A percentile compares a stretch with the other conserved stretches of the same genome.
These are phyloP conservation scores for Enteromius viviparus DNA, from an alignment of 2,797 vertebrate species.

Conservation along the genomic window DNA sequence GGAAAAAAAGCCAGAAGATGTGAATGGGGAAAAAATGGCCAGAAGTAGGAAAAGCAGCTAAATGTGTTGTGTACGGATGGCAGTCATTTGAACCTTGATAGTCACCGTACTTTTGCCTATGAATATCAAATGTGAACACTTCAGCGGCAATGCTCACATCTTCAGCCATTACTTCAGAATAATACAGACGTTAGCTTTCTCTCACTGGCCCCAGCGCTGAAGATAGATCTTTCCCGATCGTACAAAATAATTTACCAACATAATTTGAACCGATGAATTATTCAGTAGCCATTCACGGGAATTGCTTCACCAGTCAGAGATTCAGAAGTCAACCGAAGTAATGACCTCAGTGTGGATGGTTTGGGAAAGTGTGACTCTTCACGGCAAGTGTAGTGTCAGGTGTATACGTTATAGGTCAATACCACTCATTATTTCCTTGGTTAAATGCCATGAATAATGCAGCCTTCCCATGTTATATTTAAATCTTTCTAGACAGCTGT, in stretches of 20 bases:
- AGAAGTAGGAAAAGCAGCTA: conserved; percentile 23
- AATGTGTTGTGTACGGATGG: conserved; percentile 49
- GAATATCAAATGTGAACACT: conserved; percentile 82
- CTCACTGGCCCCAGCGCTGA: conserved; percentile 72
- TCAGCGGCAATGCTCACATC: conserved; percentile 76
- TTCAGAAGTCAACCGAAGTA: conserved; percentile 63
- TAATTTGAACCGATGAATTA: conserved; percentile 79
- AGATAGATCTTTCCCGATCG: conserved; percentile 80
- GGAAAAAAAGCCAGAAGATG: conserved; percentile 1
- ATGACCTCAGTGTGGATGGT: conserved; percentile 18
- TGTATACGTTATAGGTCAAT: conserved; percentile 39
- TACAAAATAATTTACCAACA: conserved; percentile 83
- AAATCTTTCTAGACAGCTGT: conserved; percentile 17
- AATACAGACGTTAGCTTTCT: conserved; percentile 81
- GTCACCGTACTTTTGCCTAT: conserved; percentile 73
- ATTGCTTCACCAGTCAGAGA: conserved; percentile 69
- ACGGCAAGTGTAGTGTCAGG: conserved; percentile 3
- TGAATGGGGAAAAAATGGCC: background rate
- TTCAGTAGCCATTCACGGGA: conserved; percentile 73
- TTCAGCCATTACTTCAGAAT: conserved; percentile 81
- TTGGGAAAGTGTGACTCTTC: conserved; percentile 34
- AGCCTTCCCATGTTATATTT: conserved; percentile 23
- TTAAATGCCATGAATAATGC: conserved; percentile 50
- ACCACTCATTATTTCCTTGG: conserved; percentile 45
- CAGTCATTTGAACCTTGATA: conserved; percentile 74